Evolutionary conservation across 2,888 invertebrate species (phyloP).

Genomic region (Spisula solida): DNA sequence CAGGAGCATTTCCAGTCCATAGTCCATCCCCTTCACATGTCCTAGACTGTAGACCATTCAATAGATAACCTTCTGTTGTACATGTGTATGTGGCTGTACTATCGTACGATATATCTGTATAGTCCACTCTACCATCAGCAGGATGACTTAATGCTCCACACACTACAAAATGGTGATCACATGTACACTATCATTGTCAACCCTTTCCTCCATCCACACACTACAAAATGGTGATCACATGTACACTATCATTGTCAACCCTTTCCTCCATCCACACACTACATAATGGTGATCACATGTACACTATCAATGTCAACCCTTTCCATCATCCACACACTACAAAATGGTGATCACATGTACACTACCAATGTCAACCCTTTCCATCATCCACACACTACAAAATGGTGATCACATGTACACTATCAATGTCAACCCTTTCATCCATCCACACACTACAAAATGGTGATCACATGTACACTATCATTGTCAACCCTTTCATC

Average conservation of each 20-base stretch:
- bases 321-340: constrained; percentile 48
- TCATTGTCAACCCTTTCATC: neutral
- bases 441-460: constrained; percentile 51
- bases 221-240: constrained; percentile 31
- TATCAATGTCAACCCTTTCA: neutral
- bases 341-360: neutral
- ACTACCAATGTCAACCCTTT: neutral
- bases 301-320: neutral
- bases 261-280: constrained; percentile 48
- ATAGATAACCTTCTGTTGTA: constrained; percentile 31
- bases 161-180: constrained; percentile 34
- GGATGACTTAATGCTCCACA: constrained; percentile 52
- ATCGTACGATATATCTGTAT: constrained; percentile 41
- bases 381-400: constrained; percentile 50
- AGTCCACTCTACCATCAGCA: constrained; percentile 45
- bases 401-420: neutral
- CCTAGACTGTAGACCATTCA: constrained; percentile 39
- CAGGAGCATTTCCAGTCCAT: constrained; percentile 50
- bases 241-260: neutral
- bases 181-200: neutral
- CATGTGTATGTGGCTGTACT: constrained; percentile 55
- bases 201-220: neutral
- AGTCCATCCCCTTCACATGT: constrained; percentile 39
- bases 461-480: neutral
- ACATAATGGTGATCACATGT: neutral